phyloP scores from a whole-genome alignment of 2,797 vertebrate species.

The Peromyscus eremicus region DNA sequence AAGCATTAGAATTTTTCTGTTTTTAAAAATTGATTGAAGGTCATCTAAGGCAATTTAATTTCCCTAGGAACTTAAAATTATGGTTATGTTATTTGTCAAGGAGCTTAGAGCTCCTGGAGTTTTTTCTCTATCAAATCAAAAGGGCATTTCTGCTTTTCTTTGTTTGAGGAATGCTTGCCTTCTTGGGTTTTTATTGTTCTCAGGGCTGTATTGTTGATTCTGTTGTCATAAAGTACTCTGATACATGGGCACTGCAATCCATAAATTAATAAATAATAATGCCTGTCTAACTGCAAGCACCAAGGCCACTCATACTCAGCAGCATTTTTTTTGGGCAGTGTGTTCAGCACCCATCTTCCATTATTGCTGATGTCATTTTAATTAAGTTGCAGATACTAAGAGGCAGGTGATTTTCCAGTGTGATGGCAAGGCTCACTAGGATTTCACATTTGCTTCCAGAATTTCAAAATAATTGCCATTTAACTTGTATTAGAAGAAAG shows the following conservation, averaged over 20 bases:
- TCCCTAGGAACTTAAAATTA: conserved; percentile 71
- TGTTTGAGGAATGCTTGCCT: conserved; percentile 43
- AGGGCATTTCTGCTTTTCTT: conserved; percentile 43
- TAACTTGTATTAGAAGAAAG: neutral
- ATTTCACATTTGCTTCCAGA: conserved; percentile 62
- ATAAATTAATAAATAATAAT: conserved; percentile 71
- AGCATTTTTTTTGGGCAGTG: neutral
- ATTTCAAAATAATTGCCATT: conserved; percentile 66
- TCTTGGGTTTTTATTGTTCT: conserved; percentile 68
- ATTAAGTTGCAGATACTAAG: conserved; percentile 59
- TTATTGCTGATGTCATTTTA: conserved; percentile 67
- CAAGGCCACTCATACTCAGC: neutral
- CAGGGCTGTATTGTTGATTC: conserved; percentile 56
- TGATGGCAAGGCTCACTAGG: neutral
- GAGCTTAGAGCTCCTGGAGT: conserved; percentile 48
- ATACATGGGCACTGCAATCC: neutral
- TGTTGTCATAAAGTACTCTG: conserved; percentile 40
- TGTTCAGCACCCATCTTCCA: neutral
- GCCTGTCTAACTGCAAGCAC: neutral
- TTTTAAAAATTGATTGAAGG: conserved; percentile 51
- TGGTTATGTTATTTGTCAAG: conserved; percentile 58
- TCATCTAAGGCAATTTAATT: conserved; percentile 66
- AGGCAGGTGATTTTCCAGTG: conserved; percentile 32
- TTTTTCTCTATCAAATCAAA: conserved; percentile 70
- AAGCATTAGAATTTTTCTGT: conserved; percentile 27